Percentiles rank a stretch among this genome's conserved stretches.
phyloP scores from a whole-genome alignment of 2,797 vertebrate genomes.

The Nasua narica region DNA sequence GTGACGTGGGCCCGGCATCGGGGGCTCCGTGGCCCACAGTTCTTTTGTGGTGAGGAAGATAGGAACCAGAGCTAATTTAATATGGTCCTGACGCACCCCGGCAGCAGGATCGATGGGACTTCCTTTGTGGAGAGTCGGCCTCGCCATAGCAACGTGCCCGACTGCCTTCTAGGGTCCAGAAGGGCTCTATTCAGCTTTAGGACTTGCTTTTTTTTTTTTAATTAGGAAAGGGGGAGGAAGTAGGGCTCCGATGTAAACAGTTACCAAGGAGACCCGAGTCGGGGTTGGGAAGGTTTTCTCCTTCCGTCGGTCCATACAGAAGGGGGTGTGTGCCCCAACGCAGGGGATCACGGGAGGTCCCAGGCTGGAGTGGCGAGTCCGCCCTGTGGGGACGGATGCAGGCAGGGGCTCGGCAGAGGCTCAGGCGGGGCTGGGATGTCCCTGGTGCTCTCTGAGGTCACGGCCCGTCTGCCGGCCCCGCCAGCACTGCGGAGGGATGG shows the following conservation, averaged over 20 bases:
- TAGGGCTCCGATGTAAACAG: constrained; percentile 85
- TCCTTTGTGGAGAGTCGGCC: constrained; percentile 88
- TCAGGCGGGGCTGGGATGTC: neutral
- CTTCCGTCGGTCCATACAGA: constrained; percentile 77
- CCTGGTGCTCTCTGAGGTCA: neutral
- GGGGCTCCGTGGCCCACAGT: neutral
- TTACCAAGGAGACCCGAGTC: constrained; percentile 85
- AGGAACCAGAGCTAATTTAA: constrained; percentile 78
- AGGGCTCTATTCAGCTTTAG: constrained; percentile 80
- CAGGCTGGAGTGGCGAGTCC: constrained; percentile 84
- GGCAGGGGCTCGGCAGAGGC: neutral
- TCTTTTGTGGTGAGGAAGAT: neutral
- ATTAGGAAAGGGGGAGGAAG: constrained; percentile 80
- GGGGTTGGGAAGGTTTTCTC: constrained; percentile 76
- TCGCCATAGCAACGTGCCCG: constrained; percentile 88
- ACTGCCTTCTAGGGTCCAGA: constrained; percentile 75
- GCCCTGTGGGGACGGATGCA: constrained; percentile 75
- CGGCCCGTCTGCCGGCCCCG: neutral
- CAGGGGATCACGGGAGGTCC: constrained; percentile 88
- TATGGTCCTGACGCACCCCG: constrained; percentile 71
- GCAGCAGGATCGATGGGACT: constrained; percentile 80
- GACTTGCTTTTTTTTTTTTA: constrained; percentile 52
- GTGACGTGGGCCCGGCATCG: neutral
- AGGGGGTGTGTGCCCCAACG: constrained; percentile 74
- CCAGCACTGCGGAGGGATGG: constrained; percentile 52